These are phyloP conservation scores for Drosophila nigrodunni DNA, from an alignment of 1,140 invertebrate species.

Conservation along the genomic window DNA sequence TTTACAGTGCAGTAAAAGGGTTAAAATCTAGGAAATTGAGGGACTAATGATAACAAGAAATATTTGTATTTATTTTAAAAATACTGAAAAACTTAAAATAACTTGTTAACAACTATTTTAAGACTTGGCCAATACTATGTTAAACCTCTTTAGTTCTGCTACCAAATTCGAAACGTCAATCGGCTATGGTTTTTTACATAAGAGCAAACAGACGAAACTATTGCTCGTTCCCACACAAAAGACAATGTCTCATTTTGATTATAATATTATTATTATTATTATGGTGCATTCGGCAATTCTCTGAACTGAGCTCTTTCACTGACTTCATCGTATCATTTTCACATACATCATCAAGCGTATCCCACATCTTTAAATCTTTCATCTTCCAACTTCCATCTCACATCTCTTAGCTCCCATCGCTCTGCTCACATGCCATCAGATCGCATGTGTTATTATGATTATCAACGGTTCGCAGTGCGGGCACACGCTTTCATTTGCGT, in stretches of 20 bases:
- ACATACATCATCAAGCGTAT: slow-evolving; percentile 49
- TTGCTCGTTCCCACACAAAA: slow-evolving; percentile 46
- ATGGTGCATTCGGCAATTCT: slow-evolving; percentile 37
- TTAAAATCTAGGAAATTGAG: background rate
- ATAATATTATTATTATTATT: slow-evolving; percentile 56
- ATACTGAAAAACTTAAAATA: too few relatives aligned
- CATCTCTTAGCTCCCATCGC: slow-evolving; percentile 13
- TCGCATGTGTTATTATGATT: slow-evolving; percentile 60
- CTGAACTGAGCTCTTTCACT: slow-evolving; percentile 40
- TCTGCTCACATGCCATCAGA: slow-evolving; percentile 39
- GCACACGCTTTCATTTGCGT: slow-evolving; percentile 76
- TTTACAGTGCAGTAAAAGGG: slow-evolving; percentile 38
- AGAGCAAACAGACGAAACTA: slow-evolving; percentile 3
- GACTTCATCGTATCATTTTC: slow-evolving; percentile 67
- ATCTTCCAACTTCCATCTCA: background rate
- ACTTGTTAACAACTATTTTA: too few relatives aligned
- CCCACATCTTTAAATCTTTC: slow-evolving; percentile 29
- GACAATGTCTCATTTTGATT: slow-evolving; percentile 59
- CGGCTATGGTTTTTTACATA: slow-evolving; percentile 32
- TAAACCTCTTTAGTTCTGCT: slow-evolving; percentile 24
- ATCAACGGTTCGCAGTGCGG: slow-evolving; percentile 56
- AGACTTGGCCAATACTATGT: background rate
- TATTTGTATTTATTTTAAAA: too few relatives aligned
- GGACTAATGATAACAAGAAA: slow-evolving; percentile 2
- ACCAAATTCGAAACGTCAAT: slow-evolving; percentile 29